These are phyloP conservation scores for Nebria ingens DNA, from an alignment of 1,140 invertebrate species.

Conservation along the genomic window DNA sequence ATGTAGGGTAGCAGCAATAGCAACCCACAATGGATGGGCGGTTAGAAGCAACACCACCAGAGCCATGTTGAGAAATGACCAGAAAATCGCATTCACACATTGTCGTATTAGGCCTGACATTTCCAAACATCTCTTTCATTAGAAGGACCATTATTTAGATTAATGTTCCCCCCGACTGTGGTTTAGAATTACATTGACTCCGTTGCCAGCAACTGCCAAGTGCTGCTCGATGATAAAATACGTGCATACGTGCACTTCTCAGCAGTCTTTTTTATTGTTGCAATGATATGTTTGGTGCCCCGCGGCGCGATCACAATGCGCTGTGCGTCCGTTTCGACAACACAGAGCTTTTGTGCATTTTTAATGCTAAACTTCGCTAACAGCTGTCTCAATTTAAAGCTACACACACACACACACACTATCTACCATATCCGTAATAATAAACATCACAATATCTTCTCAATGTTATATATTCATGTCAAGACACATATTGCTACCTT, in stretches of 20 bases:
- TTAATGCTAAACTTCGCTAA: conserved; percentile 17
- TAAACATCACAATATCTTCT: too few relatives aligned
- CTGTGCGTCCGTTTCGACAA: conserved; percentile 17
- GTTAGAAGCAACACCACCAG: conserved; percentile 15
- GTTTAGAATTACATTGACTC: conserved; percentile 30
- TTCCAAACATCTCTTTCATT: conserved; percentile 35
- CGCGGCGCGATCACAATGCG: conserved; percentile 21
- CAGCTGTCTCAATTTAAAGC: conserved; percentile 29
- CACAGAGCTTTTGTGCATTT: conserved; percentile 21
- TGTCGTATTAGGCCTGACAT: conserved; percentile 34
- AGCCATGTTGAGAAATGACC: conserved; percentile 26
- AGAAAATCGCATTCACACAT: conserved; percentile 34
- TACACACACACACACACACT: neutral
- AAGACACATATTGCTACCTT: too few relatives aligned
- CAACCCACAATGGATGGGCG: neutral
- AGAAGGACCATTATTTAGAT: conserved; percentile 31
- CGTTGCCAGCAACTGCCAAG: conserved; percentile 25
- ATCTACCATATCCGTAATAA: neutral
- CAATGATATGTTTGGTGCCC: conserved; percentile 25
- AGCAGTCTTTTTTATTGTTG: conserved; percentile 29
- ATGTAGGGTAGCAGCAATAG: too few relatives aligned
- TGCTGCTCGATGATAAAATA: conserved; percentile 25
- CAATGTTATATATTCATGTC: too few relatives aligned
- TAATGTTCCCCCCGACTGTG: conserved; percentile 32
- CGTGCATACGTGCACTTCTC: too few relatives aligned